phyloP scores from a whole-genome alignment of 1,140 invertebrate species.

The Psix sp. region DNA sequence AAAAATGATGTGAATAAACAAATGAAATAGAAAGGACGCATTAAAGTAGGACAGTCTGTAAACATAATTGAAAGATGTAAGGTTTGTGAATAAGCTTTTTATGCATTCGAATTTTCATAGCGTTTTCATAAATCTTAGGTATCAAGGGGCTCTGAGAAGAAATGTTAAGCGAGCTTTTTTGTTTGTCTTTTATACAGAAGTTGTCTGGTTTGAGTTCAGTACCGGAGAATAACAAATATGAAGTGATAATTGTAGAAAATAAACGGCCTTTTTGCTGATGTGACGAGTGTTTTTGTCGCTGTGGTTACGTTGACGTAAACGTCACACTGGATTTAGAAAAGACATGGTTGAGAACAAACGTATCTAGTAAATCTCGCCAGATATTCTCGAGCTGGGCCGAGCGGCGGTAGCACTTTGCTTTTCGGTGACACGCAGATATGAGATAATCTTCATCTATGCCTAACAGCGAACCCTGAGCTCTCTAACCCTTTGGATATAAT shows the following conservation, averaged over 20 bases:
- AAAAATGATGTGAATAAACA: too few species aligned
- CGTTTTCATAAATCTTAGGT: too few species aligned
- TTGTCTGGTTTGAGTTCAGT: too few species aligned
- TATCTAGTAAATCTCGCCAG: conserved; percentile 71
- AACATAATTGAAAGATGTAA: too few species aligned
- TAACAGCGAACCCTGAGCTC: conserved; percentile 71
- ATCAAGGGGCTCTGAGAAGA: too few species aligned
- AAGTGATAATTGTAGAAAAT: conserved; percentile 57
- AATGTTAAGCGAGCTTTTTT: too few species aligned
- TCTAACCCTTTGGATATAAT: conserved; percentile 74
- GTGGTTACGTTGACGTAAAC: conserved; percentile 71
- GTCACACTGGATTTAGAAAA: conserved; percentile 75
- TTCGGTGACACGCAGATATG: conserved; percentile 73
- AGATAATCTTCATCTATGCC: conserved; percentile 76
- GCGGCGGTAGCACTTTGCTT: conserved; percentile 70
- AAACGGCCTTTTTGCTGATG: conserved; percentile 29
- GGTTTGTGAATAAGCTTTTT: too few species aligned
- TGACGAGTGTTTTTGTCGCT: conserved; percentile 49
- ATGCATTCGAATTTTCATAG: too few species aligned
- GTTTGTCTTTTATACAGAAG: too few species aligned
- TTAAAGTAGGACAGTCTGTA: too few species aligned
- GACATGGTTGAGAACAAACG: conserved; percentile 71
- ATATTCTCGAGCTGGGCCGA: conserved; percentile 29
- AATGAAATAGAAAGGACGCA: too few species aligned
- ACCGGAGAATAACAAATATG: conserved; percentile 15